Conservation (phyloP, 2,888 invertebrate species). For the Phytoseiulus persimilis region DNA sequence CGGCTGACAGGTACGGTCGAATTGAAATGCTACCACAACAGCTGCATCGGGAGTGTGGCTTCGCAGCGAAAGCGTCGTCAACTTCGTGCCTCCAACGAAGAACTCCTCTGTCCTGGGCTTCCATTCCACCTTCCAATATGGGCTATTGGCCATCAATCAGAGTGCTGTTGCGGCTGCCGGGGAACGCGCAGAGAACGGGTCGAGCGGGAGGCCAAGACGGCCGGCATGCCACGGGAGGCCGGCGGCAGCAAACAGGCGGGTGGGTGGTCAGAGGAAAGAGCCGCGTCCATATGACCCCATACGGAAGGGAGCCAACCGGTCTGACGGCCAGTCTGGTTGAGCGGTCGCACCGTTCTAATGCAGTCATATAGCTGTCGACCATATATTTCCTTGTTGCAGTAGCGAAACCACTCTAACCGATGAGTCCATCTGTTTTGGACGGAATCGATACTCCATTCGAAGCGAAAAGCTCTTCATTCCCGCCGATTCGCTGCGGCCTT, state of each 20-base stretch:
- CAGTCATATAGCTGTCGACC: constrained; percentile 37
- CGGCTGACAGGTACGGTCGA: neutral
- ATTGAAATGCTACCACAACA: neutral
- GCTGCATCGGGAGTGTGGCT: neutral
- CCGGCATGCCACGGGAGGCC: neutral
- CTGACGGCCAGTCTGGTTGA: neutral
- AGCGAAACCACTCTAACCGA: neutral
- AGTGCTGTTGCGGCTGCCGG: neutral
- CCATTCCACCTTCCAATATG: neutral
- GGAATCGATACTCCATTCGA: neutral
- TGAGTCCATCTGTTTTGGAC: neutral
- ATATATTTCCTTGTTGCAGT: constrained; percentile 36
- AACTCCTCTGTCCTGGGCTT: neutral
- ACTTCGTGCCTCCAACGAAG: neutral
- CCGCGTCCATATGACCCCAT: neutral
- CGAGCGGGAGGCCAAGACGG: neutral
- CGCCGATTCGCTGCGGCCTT: neutral
- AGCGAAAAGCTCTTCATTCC: neutral
- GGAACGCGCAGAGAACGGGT: neutral
- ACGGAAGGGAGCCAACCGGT: neutral
- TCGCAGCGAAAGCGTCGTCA: neutral
- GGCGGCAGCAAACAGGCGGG: neutral
- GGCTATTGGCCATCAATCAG: constrained; percentile 5
- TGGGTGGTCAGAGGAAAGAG: neutral
- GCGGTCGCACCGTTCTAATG: neutral